These are phyloP conservation scores for Darevskia nairensis DNA, from an alignment of 2,797 vertebrate genomes.

Conservation along the genomic window DNA sequence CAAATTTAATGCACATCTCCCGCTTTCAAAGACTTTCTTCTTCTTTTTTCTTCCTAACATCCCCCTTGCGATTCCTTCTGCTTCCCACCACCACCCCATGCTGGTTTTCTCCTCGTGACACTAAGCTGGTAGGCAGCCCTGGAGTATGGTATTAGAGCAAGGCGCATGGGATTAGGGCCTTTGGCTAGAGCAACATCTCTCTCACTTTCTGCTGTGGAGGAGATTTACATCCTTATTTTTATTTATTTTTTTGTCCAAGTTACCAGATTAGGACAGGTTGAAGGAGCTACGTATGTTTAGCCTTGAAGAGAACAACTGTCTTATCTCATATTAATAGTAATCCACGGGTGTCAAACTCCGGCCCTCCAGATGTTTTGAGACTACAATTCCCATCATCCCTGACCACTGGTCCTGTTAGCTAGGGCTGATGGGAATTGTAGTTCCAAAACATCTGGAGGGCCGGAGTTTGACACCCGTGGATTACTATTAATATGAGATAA, in stretches of 20 bases:
- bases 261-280: background rate
- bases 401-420: too few relatives aligned
- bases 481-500: too few relatives aligned
- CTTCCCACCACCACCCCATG: background rate
- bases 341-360: too few relatives aligned
- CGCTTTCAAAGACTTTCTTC: background rate
- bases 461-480: too few relatives aligned
- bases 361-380: too few relatives aligned
- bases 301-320: too few relatives aligned
- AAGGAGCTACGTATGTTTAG: too few relatives aligned
- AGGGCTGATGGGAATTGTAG: too few relatives aligned
- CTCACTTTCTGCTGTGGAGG: background rate
- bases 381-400: too few relatives aligned
- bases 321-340: too few relatives aligned
- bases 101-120: background rate
- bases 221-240: background rate
- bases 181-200: background rate
- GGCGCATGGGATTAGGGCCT: too few relatives aligned
- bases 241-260: background rate
- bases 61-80: background rate
- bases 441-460: too few relatives aligned
- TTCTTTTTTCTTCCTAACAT: background rate
- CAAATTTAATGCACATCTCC: background rate
- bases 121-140: background rate
- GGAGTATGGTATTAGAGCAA: background rate